phyloP scores from a whole-genome alignment of 2,797 vertebrate species.

The Oceanodroma leucorhoa region DNA sequence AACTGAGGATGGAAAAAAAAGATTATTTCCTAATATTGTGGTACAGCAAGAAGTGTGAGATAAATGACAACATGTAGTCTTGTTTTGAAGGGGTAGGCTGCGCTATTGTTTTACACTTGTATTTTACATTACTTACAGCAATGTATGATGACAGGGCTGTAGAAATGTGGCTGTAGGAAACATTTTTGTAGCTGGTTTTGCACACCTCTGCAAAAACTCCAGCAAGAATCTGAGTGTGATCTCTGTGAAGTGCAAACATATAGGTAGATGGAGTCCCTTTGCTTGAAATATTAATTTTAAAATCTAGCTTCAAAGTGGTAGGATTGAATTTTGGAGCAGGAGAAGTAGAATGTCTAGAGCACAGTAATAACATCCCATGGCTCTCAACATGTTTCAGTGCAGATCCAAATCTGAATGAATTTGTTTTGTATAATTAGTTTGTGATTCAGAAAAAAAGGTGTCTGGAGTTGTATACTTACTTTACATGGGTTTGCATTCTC shows the following conservation, averaged over 20 bases:
- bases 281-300: not conserved
- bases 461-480: not conserved
- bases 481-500: not conserved
- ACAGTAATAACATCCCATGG: not conserved
- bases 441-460: not conserved
- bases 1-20: slow-evolving; percentile 4
- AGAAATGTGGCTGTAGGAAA: not conserved
- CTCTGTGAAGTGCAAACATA: not conserved
- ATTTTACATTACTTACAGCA: not conserved
- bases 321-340: not conserved
- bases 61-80: not conserved
- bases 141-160: not conserved
- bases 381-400: not conserved
- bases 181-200: not conserved
- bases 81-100: not conserved
- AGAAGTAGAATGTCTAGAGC: not conserved
- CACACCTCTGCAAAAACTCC: not conserved
- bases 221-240: not conserved
- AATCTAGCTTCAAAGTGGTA: not conserved
- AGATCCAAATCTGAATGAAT: not conserved
- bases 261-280: not conserved
- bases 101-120: not conserved
- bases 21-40: slow-evolving; percentile 5
- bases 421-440: not conserved
- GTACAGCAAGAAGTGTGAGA: not conserved